A percentile compares a stretch with the other conserved stretches of the same genome.
These are phyloP conservation scores for Apodemia duryi DNA, from an alignment of 2,888 invertebrate genomes.

Conservation along the genomic window DNA sequence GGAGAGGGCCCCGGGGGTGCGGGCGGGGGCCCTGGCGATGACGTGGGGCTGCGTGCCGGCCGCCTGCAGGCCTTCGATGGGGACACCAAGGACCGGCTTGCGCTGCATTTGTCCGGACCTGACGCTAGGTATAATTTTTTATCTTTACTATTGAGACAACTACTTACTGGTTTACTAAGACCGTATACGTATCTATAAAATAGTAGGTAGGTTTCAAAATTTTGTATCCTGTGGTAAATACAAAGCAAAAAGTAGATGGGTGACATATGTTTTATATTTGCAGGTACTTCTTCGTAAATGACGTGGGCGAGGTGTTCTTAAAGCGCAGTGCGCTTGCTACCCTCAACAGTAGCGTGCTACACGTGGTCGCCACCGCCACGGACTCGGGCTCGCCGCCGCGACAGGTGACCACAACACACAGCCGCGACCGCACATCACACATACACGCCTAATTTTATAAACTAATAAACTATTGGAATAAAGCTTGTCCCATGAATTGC, in stretches of 20 bases:
- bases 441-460: background rate
- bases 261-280: background rate
- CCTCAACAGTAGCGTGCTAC: slow-evolving; percentile 77
- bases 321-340: slow-evolving; percentile 68
- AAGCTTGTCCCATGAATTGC: too few species aligned
- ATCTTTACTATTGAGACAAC: too few species aligned
- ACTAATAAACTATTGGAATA: too few species aligned
- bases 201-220: too few species aligned
- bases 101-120: slow-evolving; percentile 85
- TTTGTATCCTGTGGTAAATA: too few species aligned
- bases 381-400: slow-evolving; percentile 92
- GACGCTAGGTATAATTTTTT: slow-evolving; percentile 77
- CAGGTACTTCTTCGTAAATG: slow-evolving; percentile 82
- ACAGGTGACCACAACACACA: slow-evolving; percentile 62
- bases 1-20: slow-evolving; percentile 33
- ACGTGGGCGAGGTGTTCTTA: slow-evolving; percentile 83
- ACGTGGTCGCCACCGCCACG: slow-evolving; percentile 89
- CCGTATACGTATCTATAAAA: too few species aligned
- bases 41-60: slow-evolving; percentile 68
- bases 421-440: background rate
- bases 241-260: too few species aligned
- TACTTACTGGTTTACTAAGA: too few species aligned
- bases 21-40: slow-evolving; percentile 27
- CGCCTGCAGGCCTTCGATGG: slow-evolving; percentile 93
- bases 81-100: slow-evolving; percentile 86